These are phyloP conservation scores for Characodon lateralis DNA, from an alignment of 2,797 vertebrate species.

Conservation along the genomic window DNA sequence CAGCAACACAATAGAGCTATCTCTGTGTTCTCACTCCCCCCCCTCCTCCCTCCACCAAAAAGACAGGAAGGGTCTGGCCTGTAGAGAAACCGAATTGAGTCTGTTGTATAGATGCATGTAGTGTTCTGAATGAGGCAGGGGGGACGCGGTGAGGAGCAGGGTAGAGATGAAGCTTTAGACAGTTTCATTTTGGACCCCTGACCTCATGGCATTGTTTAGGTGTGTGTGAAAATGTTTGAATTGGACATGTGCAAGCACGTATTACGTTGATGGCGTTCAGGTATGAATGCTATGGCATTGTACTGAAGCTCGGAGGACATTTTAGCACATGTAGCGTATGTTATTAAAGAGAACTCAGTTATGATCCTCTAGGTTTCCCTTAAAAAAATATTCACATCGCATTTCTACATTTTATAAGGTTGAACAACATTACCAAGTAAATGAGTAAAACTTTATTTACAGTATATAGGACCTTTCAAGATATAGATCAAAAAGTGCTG, in stretches of 20 bases:
- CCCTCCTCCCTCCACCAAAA: conserved; percentile 45
- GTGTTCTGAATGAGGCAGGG: conserved; percentile 52
- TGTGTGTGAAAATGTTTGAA: conserved; percentile 1
- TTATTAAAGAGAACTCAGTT: neutral
- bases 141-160: conserved; percentile 39
- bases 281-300: neutral
- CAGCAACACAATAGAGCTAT: conserved; percentile 79
- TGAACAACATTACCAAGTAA: too few species aligned
- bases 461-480: too few species aligned
- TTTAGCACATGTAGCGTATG: neutral
- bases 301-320: neutral
- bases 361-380: neutral
- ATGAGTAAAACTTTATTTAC: too few species aligned
- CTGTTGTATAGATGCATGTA: conserved; percentile 61
- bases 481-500: too few species aligned
- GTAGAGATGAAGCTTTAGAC: conserved; percentile 68
- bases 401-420: neutral
- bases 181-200: conserved; percentile 79
- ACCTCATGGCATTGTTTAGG: conserved; percentile 54
- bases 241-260: conserved; percentile 5
- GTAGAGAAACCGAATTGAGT: conserved; percentile 76
- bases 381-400: neutral
- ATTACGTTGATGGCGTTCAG: conserved; percentile 5
- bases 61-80: conserved; percentile 65
- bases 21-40: conserved; percentile 52